Evolutionary conservation across 2,888 invertebrate genomes (phyloP).

Genomic region (Tethea ocularis): DNA sequence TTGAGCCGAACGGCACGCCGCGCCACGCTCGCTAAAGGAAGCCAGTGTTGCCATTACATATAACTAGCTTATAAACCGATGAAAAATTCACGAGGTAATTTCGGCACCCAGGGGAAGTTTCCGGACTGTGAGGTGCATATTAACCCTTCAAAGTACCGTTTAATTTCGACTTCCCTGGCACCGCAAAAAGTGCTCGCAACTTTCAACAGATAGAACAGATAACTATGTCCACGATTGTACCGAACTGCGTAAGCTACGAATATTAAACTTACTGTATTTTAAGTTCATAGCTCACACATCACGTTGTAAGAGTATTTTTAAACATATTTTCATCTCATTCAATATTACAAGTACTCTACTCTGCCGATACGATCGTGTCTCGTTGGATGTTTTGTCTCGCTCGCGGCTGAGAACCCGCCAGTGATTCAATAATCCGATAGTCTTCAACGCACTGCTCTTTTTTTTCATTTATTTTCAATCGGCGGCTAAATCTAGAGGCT

Average conservation of each 20-base stretch:
- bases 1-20: background rate
- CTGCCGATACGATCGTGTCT: slow-evolving; percentile 6
- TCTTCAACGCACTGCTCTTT: slow-evolving; percentile 38
- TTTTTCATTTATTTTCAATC: slow-evolving; percentile 8
- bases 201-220: slow-evolving; percentile 1
- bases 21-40: no score
- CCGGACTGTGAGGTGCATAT: background rate
- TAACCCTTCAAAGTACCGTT: slow-evolving; percentile 1
- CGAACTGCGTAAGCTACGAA: background rate
- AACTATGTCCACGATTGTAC: background rate
- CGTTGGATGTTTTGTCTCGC: slow-evolving; percentile 31
- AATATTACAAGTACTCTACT: slow-evolving; percentile 9
- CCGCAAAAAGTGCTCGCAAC: background rate
- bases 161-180: background rate
- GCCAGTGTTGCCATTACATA: background rate
- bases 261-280: background rate
- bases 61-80: slow-evolving; percentile 3
- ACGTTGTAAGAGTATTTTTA: slow-evolving; percentile 3
- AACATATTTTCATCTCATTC: slow-evolving; percentile 8
- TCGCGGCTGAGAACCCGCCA: slow-evolving; percentile 37
- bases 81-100: slow-evolving; percentile 1
- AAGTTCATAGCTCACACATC: slow-evolving; percentile 3
- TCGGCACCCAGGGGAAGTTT: background rate
- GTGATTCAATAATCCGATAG: slow-evolving; percentile 54
- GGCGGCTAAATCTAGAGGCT: slow-evolving; percentile 48